Evolutionary conservation across 23 tunicate genomes (phyloP).

Genomic region (Styela clava): DNA sequence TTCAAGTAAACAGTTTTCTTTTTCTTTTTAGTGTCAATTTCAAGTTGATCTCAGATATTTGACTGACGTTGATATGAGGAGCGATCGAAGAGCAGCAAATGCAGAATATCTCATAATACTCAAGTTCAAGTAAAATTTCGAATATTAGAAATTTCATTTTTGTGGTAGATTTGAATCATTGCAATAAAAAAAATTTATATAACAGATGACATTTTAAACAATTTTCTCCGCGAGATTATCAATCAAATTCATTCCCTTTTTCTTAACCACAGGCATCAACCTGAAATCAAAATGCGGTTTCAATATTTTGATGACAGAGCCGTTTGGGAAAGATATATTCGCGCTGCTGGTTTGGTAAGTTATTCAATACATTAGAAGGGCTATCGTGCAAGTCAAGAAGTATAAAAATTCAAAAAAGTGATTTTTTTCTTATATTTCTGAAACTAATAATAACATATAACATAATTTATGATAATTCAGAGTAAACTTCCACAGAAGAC

Average conservation of each 20-base stretch:
- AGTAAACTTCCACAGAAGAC: background rate
- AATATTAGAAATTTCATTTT: too few relatives aligned
- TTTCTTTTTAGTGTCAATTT: background rate
- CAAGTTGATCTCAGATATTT: background rate
- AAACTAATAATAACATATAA: background rate
- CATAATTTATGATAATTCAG: background rate
- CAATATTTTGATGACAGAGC: conserved; percentile 13
- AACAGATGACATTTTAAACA: too few relatives aligned
- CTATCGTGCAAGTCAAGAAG: too few relatives aligned
- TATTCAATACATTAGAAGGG: too few relatives aligned
- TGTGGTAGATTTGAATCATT: too few relatives aligned
- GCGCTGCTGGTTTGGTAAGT: conserved; percentile 24
- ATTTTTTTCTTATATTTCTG: too few relatives aligned
- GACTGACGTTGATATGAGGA: background rate
- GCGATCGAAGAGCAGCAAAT: background rate
- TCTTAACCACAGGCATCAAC: background rate
- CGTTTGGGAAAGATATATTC: conserved; percentile 20
- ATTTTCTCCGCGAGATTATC: too few relatives aligned
- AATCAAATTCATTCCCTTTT: too few relatives aligned
- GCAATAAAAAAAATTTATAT: too few relatives aligned
- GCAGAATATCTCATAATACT: background rate
- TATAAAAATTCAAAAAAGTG: too few relatives aligned
- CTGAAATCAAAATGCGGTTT: conserved; percentile 4
- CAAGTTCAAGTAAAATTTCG: background rate
- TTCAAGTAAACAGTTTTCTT: too few relatives aligned